Percentiles rank a stretch among this genome's conserved stretches.
Evolutionary conservation across 2,797 vertebrate species (phyloP).

Genomic region (Limnodromus scolopaceus): DNA sequence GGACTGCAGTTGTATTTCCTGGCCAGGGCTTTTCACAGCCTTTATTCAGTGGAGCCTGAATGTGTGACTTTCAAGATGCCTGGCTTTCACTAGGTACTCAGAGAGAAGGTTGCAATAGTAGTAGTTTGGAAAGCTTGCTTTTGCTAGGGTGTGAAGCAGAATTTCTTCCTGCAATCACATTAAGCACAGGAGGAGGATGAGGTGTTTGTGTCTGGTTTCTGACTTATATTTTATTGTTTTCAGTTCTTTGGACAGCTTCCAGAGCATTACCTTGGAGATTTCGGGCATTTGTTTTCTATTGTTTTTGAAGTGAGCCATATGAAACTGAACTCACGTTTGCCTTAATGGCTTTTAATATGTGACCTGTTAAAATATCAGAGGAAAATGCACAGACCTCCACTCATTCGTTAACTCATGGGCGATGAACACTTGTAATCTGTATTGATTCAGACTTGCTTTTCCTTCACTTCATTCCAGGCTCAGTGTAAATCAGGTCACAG

Average conservation of each 20-base stretch:
- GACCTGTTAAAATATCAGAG: not conserved
- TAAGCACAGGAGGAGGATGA: not conserved
- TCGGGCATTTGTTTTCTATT: not conserved
- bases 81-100: not conserved
- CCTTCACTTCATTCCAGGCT: constrained; percentile 80
- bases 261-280: not conserved
- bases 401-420: not conserved
- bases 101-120: not conserved
- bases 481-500: constrained; percentile 91
- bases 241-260: not conserved
- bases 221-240: not conserved
- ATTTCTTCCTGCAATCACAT: not conserved
- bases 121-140: not conserved
- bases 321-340: not conserved
- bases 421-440: not conserved
- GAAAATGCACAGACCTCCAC: not conserved
- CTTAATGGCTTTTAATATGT: not conserved
- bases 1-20: not conserved
- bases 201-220: not conserved
- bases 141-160: not conserved
- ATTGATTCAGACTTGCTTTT: not conserved
- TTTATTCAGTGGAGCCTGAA: not conserved
- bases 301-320: not conserved
- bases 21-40: not conserved
- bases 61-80: not conserved